Base-by-base conservation (phyloP, 2,888 invertebrate genomes). In the Chrysomela aeneicollis region DNA sequence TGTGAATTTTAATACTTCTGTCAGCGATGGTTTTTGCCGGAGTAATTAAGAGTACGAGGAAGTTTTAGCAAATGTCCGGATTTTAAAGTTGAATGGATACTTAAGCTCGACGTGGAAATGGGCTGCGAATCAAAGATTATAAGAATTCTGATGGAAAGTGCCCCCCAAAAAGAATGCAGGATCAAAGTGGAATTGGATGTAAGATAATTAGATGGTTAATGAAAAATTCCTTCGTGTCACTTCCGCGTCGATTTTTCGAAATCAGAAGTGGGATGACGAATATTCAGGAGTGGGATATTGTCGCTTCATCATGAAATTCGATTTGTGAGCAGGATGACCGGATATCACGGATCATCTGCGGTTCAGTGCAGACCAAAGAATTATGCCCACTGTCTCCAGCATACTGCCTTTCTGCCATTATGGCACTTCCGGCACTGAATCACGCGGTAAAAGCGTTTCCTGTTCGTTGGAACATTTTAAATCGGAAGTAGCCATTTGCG, bases 401-500 rank as follows among this genome's bases (percentile, higher is more conserved):
- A 55, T 61, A 42, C 62, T 66, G 67, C 74, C 73, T 71, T 74
- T 74, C 62, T 64, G 67, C 74, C 73, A 72, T 74, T 74, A 74
- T 61, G 69, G 68, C 69, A 59, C 63, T 67, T 69, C 69, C 69
- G 67, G 59, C 46, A 46, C 46, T 46, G 46, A 57, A 46, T 46
- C 42, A 46, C 19, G 57, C 22, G 46, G 57, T 57, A 57, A 57
- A 57, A 57, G 57, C 57, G 26, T 46, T 57, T 57, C 57, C 57
- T 42, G n/a, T 35, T 18, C 32, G 55, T 21, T 53, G 63, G 66
- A 66, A 63, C 66, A 49, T 79, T 82, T 82, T 80, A 81, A 82
- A 81, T 78, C 79, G 82, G 81, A 82, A 79, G 75, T 76, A 75
- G 79, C 78, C 79, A 81, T 81, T 82, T 81, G 79, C 77, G 74